phyloP scores from a whole-genome alignment of 2,797 vertebrate genomes.

The Petrocephalus schoutedeni region DNA sequence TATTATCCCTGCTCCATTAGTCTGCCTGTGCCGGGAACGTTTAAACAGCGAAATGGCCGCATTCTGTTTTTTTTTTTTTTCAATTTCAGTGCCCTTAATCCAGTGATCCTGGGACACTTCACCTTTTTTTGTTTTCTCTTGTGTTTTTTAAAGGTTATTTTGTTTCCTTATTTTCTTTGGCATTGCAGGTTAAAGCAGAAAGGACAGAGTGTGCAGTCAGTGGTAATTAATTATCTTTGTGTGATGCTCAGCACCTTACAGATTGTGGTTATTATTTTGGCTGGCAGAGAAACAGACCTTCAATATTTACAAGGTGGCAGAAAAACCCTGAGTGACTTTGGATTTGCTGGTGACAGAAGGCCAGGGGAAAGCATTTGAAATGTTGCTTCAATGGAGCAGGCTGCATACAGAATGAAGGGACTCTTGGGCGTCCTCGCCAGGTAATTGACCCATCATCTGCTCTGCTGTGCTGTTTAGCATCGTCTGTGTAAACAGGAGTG shows the following conservation, averaged over 20 bases:
- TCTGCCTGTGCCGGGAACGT: conserved; percentile 31
- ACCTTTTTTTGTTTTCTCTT: conserved; percentile 34
- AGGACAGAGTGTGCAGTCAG: neutral
- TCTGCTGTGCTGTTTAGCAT: neutral
- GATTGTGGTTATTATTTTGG: conserved; percentile 16
- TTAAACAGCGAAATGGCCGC: conserved; percentile 22
- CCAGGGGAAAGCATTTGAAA: conserved; percentile 1
- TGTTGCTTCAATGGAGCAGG: conserved; percentile 28
- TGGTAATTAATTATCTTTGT: neutral
- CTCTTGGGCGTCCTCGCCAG: conserved; percentile 14
- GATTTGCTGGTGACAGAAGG: conserved; percentile 18
- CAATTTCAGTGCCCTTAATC: neutral
- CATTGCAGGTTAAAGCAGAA: neutral
- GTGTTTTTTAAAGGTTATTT: neutral
- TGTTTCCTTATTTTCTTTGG: neutral
- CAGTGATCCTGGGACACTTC: conserved; percentile 28
- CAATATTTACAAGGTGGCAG: conserved; percentile 39
- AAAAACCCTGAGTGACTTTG: conserved; percentile 33
- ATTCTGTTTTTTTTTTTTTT: conserved; percentile 15
- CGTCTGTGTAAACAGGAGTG: neutral
- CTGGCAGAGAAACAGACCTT: conserved; percentile 34
- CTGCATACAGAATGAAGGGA: conserved; percentile 6
- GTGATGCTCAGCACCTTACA: neutral
- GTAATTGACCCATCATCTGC: conserved; percentile 10
- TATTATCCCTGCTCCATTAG: conserved; percentile 13